Evolutionary conservation across 1,140 invertebrate species (phyloP).

Genomic region (Phymorhynchus buccinoides): DNA sequence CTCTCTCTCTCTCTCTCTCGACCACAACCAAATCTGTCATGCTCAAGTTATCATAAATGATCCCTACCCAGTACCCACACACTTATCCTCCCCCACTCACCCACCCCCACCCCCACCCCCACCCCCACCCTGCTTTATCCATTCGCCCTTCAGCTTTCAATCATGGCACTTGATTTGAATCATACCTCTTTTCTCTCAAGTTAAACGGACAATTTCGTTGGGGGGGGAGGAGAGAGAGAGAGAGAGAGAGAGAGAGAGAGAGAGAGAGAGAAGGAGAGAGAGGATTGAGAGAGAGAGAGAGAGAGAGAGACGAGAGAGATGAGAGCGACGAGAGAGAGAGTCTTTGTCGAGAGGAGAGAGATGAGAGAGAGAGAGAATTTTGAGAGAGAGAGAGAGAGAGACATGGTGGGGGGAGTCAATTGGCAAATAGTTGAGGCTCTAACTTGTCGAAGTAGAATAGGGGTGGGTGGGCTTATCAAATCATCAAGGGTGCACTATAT

Average conservation of each 20-base stretch:
- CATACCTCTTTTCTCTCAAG: constrained; percentile 14
- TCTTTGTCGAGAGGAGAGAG: no score
- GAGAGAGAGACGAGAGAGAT: no score
- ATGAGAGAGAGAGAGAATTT: no score
- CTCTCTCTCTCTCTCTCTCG: constrained; percentile 5
- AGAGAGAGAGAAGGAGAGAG: no score
- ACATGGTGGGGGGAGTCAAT: neutral
- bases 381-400: no score
- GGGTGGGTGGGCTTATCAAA: constrained; percentile 33
- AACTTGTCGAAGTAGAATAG: neutral
- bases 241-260: no score
- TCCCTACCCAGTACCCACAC: neutral
- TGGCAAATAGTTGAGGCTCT: constrained; percentile 36
- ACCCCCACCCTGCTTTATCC: neutral
- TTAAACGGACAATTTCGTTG: constrained; percentile 28
- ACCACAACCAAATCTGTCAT: neutral
- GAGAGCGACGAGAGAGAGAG: no score
- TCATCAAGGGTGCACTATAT: constrained; percentile 36
- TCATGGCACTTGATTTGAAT: constrained; percentile 14
- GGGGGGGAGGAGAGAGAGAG: no score
- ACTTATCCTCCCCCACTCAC: neutral
- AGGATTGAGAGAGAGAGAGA: no score
- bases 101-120: neutral
- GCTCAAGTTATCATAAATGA: neutral
- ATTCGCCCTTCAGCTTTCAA: neutral